Conservation (phyloP, 2,113 vertebrate genomes). For the Elanus axillaris region DNA sequence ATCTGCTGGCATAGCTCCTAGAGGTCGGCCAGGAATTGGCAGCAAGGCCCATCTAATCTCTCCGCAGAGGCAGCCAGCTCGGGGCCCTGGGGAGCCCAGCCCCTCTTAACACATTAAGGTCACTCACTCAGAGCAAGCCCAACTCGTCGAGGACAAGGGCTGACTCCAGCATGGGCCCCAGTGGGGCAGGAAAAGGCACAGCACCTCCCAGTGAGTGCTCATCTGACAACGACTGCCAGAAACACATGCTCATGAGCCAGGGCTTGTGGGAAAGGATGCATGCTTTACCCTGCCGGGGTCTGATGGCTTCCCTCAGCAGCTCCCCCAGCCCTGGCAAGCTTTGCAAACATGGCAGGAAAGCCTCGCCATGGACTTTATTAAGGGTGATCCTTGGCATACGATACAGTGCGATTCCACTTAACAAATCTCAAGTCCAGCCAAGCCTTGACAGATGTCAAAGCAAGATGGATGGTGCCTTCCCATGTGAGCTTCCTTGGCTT, state of each 20-base stretch:
- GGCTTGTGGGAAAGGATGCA: not conserved
- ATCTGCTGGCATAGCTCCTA: not conserved
- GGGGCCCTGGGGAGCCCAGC: not conserved
- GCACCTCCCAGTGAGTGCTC: not conserved
- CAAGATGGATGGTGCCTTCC: not conserved
- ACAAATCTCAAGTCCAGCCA: not conserved
- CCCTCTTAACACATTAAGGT: not conserved
- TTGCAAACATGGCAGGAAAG: not conserved
- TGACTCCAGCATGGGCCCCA: not conserved
- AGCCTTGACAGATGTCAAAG: not conserved
- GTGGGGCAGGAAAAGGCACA: not conserved
- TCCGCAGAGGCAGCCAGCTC: not conserved
- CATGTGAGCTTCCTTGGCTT: not conserved
- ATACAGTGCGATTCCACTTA: not conserved
- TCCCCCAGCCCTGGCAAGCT: not conserved
- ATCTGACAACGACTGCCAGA: not conserved
- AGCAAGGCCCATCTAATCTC: not conserved
- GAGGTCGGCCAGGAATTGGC: not conserved
- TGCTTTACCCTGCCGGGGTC: not conserved
- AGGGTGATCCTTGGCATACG: not conserved
- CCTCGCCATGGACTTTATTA: not conserved
- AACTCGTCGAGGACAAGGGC: not conserved
- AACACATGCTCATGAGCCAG: not conserved
- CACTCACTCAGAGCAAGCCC: not conserved
- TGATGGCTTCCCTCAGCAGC: not conserved